Percentiles rank a stretch among this genome's conserved stretches.
Evolutionary conservation across 2,888 invertebrate genomes (phyloP).

Genomic region (Pilophorus perplexus): DNA sequence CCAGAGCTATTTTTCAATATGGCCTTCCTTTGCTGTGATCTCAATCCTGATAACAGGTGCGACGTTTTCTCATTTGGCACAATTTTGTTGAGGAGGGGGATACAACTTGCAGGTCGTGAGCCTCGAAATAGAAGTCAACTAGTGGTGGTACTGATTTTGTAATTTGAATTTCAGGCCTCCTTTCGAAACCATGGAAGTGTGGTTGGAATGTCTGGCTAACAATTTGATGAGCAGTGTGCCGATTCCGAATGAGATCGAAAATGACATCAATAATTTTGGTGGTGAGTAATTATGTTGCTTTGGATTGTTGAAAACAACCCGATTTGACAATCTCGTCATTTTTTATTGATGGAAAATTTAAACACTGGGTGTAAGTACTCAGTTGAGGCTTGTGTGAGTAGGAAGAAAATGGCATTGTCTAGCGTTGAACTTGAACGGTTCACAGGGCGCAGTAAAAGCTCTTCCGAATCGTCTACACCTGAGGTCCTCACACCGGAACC

Average conservation of each 20-base stretch:
- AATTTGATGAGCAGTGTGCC: conserved; percentile 65
- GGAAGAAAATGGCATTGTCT: too few species aligned
- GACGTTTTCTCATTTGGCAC: conserved; percentile 3
- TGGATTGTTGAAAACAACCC: too few species aligned
- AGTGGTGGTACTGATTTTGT: too few species aligned
- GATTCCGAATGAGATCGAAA: conserved; percentile 65
- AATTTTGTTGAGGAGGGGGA: too few species aligned
- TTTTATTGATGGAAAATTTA: too few species aligned
- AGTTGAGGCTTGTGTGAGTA: too few species aligned
- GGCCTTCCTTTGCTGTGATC: conserved; percentile 85
- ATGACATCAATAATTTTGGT: conserved; percentile 70
- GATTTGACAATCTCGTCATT: too few species aligned
- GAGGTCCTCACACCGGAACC: conserved; percentile 54
- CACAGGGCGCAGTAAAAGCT: conserved; percentile 58
- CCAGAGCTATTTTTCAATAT: conserved; percentile 85
- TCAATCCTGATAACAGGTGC: conserved; percentile 78
- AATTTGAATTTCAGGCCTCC: conserved; percentile 67
- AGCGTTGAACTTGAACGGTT: too few species aligned
- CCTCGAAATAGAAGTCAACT: too few species aligned
- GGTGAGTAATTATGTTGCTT: too few species aligned
- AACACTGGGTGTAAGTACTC: too few species aligned
- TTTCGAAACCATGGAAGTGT: conserved; percentile 84
- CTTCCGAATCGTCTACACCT: conserved; percentile 62
- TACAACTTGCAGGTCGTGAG: too few species aligned
- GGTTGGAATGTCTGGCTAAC: conserved; percentile 77